Evolutionary conservation across 2,888 invertebrate genomes (phyloP), one percentile per base, ranked within the genome.

Genomic region (Hermaeophaga mercurialis): DNA sequence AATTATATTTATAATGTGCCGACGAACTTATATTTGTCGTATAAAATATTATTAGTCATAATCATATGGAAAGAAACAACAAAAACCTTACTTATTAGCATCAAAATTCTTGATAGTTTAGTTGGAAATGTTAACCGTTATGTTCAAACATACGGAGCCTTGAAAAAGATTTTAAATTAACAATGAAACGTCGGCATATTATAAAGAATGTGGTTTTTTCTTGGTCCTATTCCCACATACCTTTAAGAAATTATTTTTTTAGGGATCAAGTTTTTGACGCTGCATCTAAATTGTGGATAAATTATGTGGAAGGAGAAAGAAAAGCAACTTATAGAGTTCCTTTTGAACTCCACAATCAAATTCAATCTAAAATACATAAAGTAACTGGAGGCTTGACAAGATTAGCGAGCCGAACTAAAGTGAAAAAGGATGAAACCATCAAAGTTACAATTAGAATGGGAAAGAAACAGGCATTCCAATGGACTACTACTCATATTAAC

Each of bases 341-440:
- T 0, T 95, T 94, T 90, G 95, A 95, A 77, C 81, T 96, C 12
- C 96, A 96, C 74, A 93, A 94, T 74, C 96, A 97, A 76, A 92
- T 97, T 49, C 96, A 96, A 74, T 94, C 94, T 71, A 96, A 96
- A 82, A 93, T 97, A 64, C 96, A 96, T 76, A 95, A 95, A 77
- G 88, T 90, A 17, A 95, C 96, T 0, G 96, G 96, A 1, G 96
- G 96, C 0, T 80, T 97, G 53, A 91, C 94, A 0, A 84, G 96
- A 17, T 81, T 97, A 41, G 95, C 96, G 0, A 94, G 93, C 41
- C 82, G 95, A 43, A 90, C 89, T 1, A 94, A 94, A 77, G 90
- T 91, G 22, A 88, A 91, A 73, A 91, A 93, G 71, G 94, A 94
- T 62, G 92, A 93, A 61, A 85, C 88, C 0, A 82, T 87, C 1